A percentile compares a stretch with the other conserved stretches of the same genome.
Conservation (phyloP, 1,140 invertebrate genomes). For the Anastrepha ludens region DNA sequence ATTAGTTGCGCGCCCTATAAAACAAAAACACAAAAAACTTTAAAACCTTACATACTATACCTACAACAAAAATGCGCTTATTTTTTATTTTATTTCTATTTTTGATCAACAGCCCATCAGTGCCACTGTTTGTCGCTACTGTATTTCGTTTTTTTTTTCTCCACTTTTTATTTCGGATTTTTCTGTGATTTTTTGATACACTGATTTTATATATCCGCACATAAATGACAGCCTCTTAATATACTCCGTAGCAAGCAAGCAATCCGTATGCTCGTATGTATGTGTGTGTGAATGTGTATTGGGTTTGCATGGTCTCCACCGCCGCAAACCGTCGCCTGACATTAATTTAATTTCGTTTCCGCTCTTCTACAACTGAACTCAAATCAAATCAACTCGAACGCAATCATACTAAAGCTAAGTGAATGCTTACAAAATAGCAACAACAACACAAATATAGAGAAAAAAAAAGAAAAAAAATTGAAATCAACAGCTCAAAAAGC, state of each 20-base stretch:
- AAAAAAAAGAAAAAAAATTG: not conserved
- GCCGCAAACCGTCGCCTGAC: not conserved
- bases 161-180: not conserved
- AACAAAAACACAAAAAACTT: not conserved
- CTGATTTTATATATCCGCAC: slow-evolving; percentile 46
- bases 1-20: not conserved
- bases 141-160: slow-evolving; percentile 28
- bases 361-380: slow-evolving; percentile 18
- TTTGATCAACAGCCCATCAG: slow-evolving; percentile 10
- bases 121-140: slow-evolving; percentile 23
- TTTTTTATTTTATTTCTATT: slow-evolving; percentile 15
- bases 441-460: not conserved
- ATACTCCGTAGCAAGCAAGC: not conserved
- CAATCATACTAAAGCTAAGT: not conserved
- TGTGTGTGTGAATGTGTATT: not conserved
- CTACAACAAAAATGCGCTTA: not conserved
- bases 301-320: not conserved
- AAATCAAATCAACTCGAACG: slow-evolving; percentile 51
- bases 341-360: slow-evolving; percentile 54
- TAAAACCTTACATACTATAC: not conserved
- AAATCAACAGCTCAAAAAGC: not conserved
- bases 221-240: slow-evolving; percentile 41
- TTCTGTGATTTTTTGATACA: slow-evolving; percentile 37
- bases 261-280: not conserved
- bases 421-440: not conserved